Evolutionary conservation across 2,888 invertebrate species (phyloP).

Genomic region (Phytoseiulus persimilis): DNA sequence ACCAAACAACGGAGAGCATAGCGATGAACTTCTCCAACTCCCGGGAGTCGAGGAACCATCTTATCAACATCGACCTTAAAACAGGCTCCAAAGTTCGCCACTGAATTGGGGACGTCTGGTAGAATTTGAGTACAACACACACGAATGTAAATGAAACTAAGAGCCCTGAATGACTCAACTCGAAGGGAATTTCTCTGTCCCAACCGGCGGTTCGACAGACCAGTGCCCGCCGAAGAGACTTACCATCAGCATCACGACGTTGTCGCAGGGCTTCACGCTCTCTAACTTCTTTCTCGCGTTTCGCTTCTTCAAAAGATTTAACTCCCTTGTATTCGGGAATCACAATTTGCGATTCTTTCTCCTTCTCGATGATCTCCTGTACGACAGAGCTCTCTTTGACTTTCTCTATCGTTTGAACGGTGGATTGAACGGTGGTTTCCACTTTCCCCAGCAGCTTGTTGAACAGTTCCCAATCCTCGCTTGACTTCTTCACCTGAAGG

Average conservation of each 20-base stretch:
- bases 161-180: too few species aligned
- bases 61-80: too few species aligned
- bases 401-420: constrained; percentile 19
- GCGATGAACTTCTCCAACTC: too few species aligned
- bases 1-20: too few species aligned
- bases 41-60: too few species aligned
- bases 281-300: constrained; percentile 55
- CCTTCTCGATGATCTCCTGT: constrained; percentile 51
- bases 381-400: constrained; percentile 42
- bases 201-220: neutral
- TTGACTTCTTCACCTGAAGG: constrained; percentile 19
- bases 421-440: constrained; percentile 17
- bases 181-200: neutral
- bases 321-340: constrained; percentile 32
- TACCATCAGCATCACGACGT: constrained; percentile 25
- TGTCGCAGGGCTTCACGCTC: constrained; percentile 28
- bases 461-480: constrained; percentile 29
- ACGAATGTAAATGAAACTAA: too few species aligned
- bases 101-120: too few species aligned
- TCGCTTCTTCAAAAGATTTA: constrained; percentile 50
- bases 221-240: neutral
- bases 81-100: too few species aligned
- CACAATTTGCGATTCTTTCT: neutral
- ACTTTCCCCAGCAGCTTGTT: constrained; percentile 32
- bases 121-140: too few species aligned